Evolutionary conservation across 2,113 vertebrate species (phyloP).

Genomic region (Ochotona princeps): DNA sequence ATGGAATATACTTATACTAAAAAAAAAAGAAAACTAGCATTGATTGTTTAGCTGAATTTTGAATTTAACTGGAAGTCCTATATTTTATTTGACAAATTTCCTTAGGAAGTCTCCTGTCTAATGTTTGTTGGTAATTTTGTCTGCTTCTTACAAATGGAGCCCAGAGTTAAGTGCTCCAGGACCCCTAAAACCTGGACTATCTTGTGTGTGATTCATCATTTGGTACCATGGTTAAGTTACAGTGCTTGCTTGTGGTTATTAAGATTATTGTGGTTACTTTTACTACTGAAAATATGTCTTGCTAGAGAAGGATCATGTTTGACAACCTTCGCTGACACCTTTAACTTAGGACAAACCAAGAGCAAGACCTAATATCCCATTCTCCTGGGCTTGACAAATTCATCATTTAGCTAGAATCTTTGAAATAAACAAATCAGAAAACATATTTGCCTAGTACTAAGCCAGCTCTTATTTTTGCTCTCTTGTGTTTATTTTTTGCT

Average conservation of each 20-base stretch:
- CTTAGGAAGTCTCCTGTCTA: background rate
- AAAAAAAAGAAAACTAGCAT: background rate
- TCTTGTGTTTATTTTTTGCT: background rate
- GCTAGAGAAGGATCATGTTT: background rate
- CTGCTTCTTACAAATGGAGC: background rate
- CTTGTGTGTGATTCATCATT: background rate
- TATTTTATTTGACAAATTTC: background rate
- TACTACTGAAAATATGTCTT: background rate
- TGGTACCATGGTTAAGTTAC: background rate
- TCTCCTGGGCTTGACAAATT: too few species aligned
- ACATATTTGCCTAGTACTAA: too few species aligned
- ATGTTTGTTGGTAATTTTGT: background rate
- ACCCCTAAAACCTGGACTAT: background rate
- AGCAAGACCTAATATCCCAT: background rate
- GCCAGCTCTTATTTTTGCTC: background rate
- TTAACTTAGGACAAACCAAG: conserved; percentile 1
- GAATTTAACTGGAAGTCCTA: background rate
- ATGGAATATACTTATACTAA: background rate
- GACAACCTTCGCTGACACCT: background rate
- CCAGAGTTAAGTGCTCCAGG: background rate
- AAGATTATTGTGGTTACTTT: background rate
- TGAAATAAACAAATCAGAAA: too few species aligned
- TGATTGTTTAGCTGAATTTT: background rate
- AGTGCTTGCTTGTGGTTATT: background rate
- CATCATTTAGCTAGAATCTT: too few species aligned